These are phyloP conservation scores for Apis florea DNA, from an alignment of 1,140 invertebrate species.

Conservation along the genomic window DNA sequence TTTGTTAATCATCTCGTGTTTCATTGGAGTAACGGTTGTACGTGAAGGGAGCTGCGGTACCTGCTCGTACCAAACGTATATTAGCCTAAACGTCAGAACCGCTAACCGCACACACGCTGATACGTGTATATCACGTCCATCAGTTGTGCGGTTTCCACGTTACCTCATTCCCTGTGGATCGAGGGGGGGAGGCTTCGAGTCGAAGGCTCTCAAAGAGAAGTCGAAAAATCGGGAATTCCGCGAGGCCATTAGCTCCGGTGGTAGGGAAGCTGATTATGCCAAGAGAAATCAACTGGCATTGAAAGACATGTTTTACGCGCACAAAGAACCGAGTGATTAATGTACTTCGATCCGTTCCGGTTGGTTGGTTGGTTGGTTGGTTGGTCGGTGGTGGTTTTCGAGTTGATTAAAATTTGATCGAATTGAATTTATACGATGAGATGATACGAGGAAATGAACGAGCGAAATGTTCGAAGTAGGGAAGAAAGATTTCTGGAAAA, in stretches of 20 bases:
- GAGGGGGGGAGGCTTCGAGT: too few relatives aligned
- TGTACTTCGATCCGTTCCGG: neutral
- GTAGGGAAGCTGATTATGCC: neutral
- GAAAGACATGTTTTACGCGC: too few relatives aligned
- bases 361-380: too few relatives aligned
- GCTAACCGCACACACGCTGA: slow-evolving; percentile 1
- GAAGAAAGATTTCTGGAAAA: neutral
- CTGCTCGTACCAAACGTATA: slow-evolving; percentile 8
- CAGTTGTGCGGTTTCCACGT: slow-evolving; percentile 1
- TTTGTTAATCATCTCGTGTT: neutral
- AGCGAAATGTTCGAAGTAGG: neutral
- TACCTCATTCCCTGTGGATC: neutral
- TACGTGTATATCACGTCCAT: slow-evolving; percentile 1
- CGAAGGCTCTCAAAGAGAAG: neutral
- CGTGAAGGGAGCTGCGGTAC: neutral
- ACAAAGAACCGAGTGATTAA: neutral
- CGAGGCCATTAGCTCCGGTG: neutral
- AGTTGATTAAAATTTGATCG: neutral
- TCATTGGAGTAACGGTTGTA: neutral
- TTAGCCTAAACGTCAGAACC: slow-evolving; percentile 15
- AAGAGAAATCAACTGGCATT: neutral
- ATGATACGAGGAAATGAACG: too few relatives aligned
- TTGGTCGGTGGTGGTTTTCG: neutral
- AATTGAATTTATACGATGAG: neutral
- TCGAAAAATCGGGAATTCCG: neutral